Evolutionary conservation across 2,113 vertebrate genomes (phyloP), one percentile per base, ranked within the genome.

Genomic region (Apus apus): DNA sequence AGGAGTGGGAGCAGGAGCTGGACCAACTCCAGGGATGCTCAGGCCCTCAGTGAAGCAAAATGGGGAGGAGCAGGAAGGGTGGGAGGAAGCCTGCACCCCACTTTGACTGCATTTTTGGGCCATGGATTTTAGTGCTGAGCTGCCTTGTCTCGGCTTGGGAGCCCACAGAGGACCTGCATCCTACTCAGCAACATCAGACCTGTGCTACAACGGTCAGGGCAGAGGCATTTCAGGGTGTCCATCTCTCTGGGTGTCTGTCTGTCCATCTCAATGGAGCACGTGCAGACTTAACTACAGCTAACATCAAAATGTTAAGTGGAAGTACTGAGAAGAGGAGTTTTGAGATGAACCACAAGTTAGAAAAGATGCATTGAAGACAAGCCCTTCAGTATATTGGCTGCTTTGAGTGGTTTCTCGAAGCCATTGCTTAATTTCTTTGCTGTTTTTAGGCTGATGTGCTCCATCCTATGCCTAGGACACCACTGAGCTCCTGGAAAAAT

Each of bases 221-320:
- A 2, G 0, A 1, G 1, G 43, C 2, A 1, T 57, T 64, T 68
- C 76, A 18, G n/a, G 22, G 18, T 19, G 45, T 58, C 1, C 1
- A 1, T 73, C 40, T 21, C 22, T 25, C n/a, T 38, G 0, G 22
- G 23, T 4, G 19, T 46, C 38, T 22, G 26, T 43, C 62, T 15
- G 36, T 61, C 56, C 3, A 1, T 58, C 38, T 40, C 38, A 57
- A n/a, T 0, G 3, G 51, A 66, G 48, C 18, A 6, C 0, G 0
- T 9, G 11, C 51, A n/a, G 30, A 11, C 21, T 26, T 26, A 48
- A 36, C 25, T 25, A 34, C 11, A 57, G 29, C 50, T 57, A 40
- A 53, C 15, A 23, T 53, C 18, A 18, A 66, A 54, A 54, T 34
- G 6, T 10, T 40, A 14, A 54, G 38, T 40, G 11, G 18, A 77